Conservation (phyloP, 2,797 vertebrate genomes). For the Tamandua tetradactyla region DNA sequence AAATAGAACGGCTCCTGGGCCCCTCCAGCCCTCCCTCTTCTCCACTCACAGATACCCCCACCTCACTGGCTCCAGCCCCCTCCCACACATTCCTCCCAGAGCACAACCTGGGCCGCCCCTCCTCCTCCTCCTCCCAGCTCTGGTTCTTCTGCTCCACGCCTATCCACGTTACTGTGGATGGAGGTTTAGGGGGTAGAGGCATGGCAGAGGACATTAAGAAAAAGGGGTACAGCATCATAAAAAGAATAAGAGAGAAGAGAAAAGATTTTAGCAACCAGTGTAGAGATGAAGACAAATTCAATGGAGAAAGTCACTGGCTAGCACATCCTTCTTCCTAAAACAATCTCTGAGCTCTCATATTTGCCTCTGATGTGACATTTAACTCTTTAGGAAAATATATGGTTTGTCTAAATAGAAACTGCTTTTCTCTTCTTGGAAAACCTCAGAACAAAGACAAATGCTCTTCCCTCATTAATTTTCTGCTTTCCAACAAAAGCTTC, state of each 20-base stretch:
- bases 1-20: conserved; percentile 55
- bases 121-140: background rate
- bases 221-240: background rate
- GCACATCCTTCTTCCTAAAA: background rate
- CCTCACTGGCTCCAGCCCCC: background rate
- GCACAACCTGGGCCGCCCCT: background rate
- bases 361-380: background rate
- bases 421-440: background rate
- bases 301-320: background rate
- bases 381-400: background rate
- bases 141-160: background rate
- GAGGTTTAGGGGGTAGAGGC: background rate
- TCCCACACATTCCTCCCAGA: background rate
- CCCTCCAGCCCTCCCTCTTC: conserved; percentile 6
- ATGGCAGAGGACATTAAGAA: background rate
- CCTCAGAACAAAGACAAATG: background rate
- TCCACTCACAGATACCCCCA: background rate
- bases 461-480: background rate
- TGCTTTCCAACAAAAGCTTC: background rate
- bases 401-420: background rate
- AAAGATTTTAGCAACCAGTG: background rate
- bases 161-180: background rate
- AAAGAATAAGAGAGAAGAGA: background rate
- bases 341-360: background rate
- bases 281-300: background rate